Conservation (phyloP, 2,888 invertebrate genomes). For the Matsumyia berberina region DNA sequence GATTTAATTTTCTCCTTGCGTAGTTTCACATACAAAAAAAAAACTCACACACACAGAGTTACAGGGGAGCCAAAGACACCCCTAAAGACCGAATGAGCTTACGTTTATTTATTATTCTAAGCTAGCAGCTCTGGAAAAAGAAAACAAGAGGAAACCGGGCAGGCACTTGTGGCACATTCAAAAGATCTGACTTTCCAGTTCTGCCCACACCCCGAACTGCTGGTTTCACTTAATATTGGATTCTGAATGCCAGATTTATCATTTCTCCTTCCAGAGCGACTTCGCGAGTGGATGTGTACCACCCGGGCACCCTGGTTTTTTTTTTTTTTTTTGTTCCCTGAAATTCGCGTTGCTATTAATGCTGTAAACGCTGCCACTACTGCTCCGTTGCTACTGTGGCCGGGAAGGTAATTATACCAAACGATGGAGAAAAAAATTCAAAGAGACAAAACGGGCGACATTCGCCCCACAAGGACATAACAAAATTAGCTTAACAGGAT, state of each 20-base stretch:
- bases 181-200: constrained; percentile 63
- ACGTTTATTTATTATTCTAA: constrained; percentile 75
- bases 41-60: background rate
- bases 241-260: constrained; percentile 67
- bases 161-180: constrained; percentile 70
- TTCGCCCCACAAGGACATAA: constrained; percentile 59
- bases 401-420: constrained; percentile 67
- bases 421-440: constrained; percentile 53
- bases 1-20: constrained; percentile 76
- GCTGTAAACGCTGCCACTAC: constrained; percentile 47
- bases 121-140: constrained; percentile 58
- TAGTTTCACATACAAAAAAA: constrained; percentile 62
- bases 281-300: constrained; percentile 29
- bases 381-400: constrained; percentile 38
- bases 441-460: constrained; percentile 57
- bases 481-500: constrained; percentile 74
- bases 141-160: constrained; percentile 43
- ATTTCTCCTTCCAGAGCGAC: constrained; percentile 46
- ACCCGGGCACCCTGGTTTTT: background rate
- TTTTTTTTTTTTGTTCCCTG: constrained; percentile 12
- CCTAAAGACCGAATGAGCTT: constrained; percentile 66
- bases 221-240: constrained; percentile 61
- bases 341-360: constrained; percentile 56
- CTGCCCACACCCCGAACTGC: constrained; percentile 7
- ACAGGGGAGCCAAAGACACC: constrained; percentile 31